Conservation (phyloP, 2,797 vertebrate genomes). For the Echeneis naucrates region DNA sequence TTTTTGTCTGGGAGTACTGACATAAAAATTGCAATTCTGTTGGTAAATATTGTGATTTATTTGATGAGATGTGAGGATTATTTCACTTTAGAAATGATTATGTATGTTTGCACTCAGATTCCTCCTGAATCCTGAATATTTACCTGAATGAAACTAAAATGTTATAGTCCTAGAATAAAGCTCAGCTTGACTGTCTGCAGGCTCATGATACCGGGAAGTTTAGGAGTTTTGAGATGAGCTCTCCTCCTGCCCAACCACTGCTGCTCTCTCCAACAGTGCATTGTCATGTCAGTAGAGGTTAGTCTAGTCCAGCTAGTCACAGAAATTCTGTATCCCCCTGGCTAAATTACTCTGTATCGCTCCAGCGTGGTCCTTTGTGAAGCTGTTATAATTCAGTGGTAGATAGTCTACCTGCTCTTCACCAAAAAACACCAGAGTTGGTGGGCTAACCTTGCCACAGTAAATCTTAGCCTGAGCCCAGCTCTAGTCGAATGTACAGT, state of each 20-base stretch:
- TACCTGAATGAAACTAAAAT: slow-evolving; percentile 1
- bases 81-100: not conserved
- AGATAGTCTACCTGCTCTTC: not conserved
- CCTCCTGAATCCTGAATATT: not conserved
- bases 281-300: not conserved
- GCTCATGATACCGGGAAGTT: not conserved
- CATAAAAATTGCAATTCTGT: not conserved
- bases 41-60: not conserved
- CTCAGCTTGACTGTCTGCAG: not conserved
- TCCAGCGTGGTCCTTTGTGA: not conserved
- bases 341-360: not conserved
- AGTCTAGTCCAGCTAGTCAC: not conserved
- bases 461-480: slow-evolving; percentile 4
- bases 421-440: slow-evolving; percentile 8
- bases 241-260: not conserved
- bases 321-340: not conserved
- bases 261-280: not conserved
- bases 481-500: not conserved
- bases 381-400: not conserved
- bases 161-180: slow-evolving; percentile 1
- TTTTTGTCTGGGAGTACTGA: too few species aligned
- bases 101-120: not conserved
- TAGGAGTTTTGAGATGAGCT: not conserved
- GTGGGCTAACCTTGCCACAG: slow-evolving; percentile 3
- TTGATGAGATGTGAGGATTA: not conserved